These are phyloP conservation scores for Sarcophaga carnaria DNA, from an alignment of 2,888 invertebrate species.

Conservation along the genomic window DNA sequence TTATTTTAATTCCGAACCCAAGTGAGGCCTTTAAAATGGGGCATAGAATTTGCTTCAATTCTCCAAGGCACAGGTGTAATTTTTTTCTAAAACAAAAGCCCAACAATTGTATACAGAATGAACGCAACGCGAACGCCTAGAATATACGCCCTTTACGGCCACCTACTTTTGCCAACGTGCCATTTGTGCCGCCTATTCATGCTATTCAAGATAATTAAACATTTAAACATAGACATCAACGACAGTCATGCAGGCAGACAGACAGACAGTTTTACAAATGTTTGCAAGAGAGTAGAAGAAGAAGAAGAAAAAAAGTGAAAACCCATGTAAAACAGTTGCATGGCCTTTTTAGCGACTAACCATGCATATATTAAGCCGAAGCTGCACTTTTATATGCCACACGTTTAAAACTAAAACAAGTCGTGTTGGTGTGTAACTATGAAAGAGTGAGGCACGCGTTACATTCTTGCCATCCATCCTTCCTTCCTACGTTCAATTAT, in stretches of 20 bases:
- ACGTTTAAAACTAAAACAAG: no score
- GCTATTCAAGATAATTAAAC: constrained; percentile 48
- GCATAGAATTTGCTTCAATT: constrained; percentile 10
- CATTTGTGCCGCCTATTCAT: background rate
- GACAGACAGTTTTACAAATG: no score
- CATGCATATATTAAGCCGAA: no score
- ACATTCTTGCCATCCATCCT: no score
- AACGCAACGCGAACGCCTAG: background rate
- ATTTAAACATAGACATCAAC: constrained; percentile 24
- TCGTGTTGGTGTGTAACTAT: no score
- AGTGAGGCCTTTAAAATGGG: constrained; percentile 16
- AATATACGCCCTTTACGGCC: background rate
- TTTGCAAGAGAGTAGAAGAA: no score
- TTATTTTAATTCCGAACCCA: constrained; percentile 17
- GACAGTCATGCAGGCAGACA: background rate
- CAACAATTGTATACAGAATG: constrained; percentile 4
- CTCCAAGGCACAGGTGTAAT: constrained; percentile 43
- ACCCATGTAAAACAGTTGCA: constrained; percentile 18
- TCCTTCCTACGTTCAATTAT: no score
- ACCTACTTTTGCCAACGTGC: background rate
- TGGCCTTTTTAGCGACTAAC: background rate
- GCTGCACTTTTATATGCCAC: no score
- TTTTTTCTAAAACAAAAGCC: background rate
- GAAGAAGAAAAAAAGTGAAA: background rate
- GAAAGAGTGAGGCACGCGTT: no score